A percentile compares a stretch with the other conserved stretches of the same genome.
Evolutionary conservation across 35 echinoderm and acorn worm genomes (phyloP).

Genomic region (Diadema setosum): DNA sequence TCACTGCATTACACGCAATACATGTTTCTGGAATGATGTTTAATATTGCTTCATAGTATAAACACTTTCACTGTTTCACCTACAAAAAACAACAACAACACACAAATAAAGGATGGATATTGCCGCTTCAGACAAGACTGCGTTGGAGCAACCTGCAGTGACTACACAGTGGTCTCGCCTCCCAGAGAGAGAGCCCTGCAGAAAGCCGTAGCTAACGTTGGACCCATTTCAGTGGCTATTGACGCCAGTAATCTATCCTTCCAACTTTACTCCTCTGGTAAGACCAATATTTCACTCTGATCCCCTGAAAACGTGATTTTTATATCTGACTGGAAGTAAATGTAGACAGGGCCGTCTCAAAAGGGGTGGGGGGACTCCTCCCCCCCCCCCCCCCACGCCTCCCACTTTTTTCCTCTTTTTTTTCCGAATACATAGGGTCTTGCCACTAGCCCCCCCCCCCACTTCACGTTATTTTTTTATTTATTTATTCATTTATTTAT

Average conservation of each 20-base stretch:
- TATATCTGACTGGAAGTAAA: too few relatives aligned
- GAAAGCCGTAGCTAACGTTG: conserved; percentile 81
- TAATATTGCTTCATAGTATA: not conserved
- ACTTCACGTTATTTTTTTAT: too few relatives aligned
- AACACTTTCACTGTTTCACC: not conserved
- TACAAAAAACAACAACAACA: too few relatives aligned
- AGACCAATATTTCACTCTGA: not conserved
- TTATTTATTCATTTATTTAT: too few relatives aligned
- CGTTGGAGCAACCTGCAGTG: conserved; percentile 27
- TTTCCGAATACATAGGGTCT: too few relatives aligned
- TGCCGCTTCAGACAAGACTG: conserved; percentile 36
- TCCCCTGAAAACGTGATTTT: too few relatives aligned
- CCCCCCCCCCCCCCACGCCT: too few relatives aligned
- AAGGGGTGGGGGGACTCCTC: too few relatives aligned
- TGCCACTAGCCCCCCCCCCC: too few relatives aligned
- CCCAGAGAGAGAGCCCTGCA: conserved; percentile 61
- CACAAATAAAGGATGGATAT: conserved; percentile 23
- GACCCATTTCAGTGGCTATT: conserved; percentile 83
- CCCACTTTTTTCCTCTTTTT: too few relatives aligned
- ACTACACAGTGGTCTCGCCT: conserved; percentile 15
- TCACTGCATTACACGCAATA: not conserved
- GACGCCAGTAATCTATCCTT: conserved; percentile 68
- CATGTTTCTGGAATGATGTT: not conserved
- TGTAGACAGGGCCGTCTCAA: too few relatives aligned
- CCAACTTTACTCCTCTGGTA: conserved; percentile 71